Evolutionary conservation across 2,113 vertebrate genomes (phyloP), one percentile per base, ranked within the genome.

Genomic region (Coreoperca whiteheadi): DNA sequence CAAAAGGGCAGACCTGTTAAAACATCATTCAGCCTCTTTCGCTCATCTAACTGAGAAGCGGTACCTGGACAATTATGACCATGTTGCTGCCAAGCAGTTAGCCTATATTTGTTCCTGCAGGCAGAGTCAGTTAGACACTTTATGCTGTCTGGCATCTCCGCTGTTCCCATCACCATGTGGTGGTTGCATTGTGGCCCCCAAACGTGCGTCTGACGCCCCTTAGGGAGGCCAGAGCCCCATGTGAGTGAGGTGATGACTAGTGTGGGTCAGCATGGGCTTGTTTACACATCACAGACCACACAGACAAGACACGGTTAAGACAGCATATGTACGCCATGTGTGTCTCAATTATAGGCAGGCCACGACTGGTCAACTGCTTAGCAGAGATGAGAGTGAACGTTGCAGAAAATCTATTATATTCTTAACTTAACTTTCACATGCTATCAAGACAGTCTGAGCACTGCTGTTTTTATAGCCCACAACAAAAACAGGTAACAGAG

Each of bases 231-330:
- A 73, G 74, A 82, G 73, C 83, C 89, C 79, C 59, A 15, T 85
- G 89, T 79, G 81, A 88, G 87, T 12, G 50, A 91, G 91, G 91
- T 77, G 90, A 93, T 91, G 92, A 96, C 86, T 87, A 73, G 88
- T 28, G 71, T 71, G 84, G 90, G 90, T 93, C 92, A 93, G 90
- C 63, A 81, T 34, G 74, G 87, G 89, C 84, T 88, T 92, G 92
- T 95, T 94, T 93, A 93, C 88, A 93, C 91, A 82, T 89, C 84
- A 79, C 77, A 86, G 94, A 93, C 90, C 91, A 91, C 91, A 94
- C 93, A 94, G 91, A 94, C 90, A 89, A 92, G 91, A 92, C 91
- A 86, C 71, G 32, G 83, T 88, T 87, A 84, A 65, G 89, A 72
- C 85, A 75, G 81, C 93, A 94, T 84, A 78, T 93, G 92, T 54